Conservation (phyloP, 2,888 invertebrate genomes). For the Diabrotica balteata region DNA sequence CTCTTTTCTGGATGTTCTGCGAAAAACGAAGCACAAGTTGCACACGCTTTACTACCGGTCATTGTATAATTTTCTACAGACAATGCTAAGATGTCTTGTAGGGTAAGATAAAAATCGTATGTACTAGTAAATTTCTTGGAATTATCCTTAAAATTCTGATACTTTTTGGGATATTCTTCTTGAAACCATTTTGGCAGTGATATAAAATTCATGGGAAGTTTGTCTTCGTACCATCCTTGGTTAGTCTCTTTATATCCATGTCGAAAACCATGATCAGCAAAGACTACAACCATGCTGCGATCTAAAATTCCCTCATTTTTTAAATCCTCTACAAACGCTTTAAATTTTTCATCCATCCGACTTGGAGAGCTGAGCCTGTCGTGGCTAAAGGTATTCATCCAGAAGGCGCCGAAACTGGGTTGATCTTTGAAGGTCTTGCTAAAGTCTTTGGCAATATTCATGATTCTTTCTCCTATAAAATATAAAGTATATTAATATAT, state of each 20-base stretch:
- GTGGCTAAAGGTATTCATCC: conserved; percentile 83
- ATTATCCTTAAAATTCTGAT: conserved; percentile 67
- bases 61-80: conserved; percentile 57
- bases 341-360: conserved; percentile 70
- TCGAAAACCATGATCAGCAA: conserved; percentile 83
- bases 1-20: conserved; percentile 65
- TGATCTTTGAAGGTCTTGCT: conserved; percentile 67
- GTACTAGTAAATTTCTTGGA: conserved; percentile 75
- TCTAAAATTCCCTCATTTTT: conserved; percentile 67
- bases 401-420: conserved; percentile 79
- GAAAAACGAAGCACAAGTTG: conserved; percentile 72
- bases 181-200: conserved; percentile 72
- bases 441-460: conserved; percentile 75
- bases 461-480: conserved; percentile 68
- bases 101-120: conserved; percentile 78
- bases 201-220: conserved; percentile 76
- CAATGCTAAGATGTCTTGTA: conserved; percentile 68
- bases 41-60: conserved; percentile 64
- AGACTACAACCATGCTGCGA: conserved; percentile 73
- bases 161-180: conserved; percentile 64
- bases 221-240: conserved; percentile 81
- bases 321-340: conserved; percentile 68
- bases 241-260: conserved; percentile 59
- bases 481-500: neutral
- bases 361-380: conserved; percentile 72